phyloP scores from a whole-genome alignment of 2,888 invertebrate genomes.

The Apocheima hispidaria region DNA sequence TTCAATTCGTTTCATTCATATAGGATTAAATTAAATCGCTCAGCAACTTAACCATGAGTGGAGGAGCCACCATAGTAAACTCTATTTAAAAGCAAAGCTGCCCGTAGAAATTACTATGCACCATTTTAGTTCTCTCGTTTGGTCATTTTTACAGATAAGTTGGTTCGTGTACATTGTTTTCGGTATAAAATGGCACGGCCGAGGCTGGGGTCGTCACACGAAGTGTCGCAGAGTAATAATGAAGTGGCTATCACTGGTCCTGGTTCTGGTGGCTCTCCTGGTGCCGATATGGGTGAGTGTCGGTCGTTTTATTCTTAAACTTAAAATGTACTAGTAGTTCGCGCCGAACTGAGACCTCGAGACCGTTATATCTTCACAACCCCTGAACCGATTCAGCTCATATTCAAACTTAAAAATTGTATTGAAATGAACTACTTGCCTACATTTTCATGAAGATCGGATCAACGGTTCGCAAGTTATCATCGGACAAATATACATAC shows the following conservation, averaged over 20 bases:
- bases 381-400: no score
- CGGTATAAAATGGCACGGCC: slow-evolving; percentile 47
- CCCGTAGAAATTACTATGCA: neutral
- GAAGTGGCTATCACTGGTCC: slow-evolving; percentile 64
- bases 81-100: neutral
- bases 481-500: no score
- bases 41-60: no score
- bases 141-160: neutral
- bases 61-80: neutral
- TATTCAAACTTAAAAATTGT: no score
- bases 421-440: no score
- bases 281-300: slow-evolving; percentile 58
- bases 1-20: slow-evolving; percentile 40
- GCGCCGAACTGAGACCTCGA: no score
- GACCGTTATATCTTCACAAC: no score
- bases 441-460: no score
- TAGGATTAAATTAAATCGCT: slow-evolving; percentile 40
- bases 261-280: slow-evolving; percentile 56
- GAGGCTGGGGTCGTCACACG: slow-evolving; percentile 1
- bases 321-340: no score
- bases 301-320: neutral
- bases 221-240: slow-evolving; percentile 47
- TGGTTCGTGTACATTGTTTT: slow-evolving; percentile 22
- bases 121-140: neutral
- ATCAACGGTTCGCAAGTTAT: no score